Conservation (phyloP, 2,113 vertebrate species). For the Emydura subglobosa region DNA sequence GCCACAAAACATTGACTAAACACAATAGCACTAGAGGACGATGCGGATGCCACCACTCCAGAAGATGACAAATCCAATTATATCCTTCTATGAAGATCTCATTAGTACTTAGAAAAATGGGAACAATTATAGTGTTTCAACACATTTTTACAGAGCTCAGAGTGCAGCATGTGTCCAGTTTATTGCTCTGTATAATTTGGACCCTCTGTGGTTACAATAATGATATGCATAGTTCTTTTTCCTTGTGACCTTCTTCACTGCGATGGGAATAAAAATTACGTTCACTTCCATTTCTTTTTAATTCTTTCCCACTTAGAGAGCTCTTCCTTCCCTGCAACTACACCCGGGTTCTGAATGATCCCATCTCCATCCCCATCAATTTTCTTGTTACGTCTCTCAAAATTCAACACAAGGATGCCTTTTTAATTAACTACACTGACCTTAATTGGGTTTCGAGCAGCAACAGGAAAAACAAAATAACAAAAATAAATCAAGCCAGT, state of each 20-base stretch:
- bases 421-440: neutral
- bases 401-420: neutral
- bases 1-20: constrained; percentile 25
- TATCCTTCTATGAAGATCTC: neutral
- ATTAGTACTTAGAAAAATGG: constrained; percentile 27
- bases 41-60: neutral
- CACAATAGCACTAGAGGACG: neutral
- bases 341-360: neutral
- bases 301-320: neutral
- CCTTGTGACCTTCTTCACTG: neutral
- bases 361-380: neutral
- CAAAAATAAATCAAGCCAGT: neutral
- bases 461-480: neutral
- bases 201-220: neutral
- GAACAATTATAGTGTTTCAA: constrained; percentile 19
- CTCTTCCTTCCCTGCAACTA: neutral
- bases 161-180: neutral
- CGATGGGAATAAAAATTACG: neutral
- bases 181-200: constrained; percentile 12
- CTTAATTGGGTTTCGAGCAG: neutral
- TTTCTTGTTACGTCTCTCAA: neutral
- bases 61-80: constrained; percentile 26
- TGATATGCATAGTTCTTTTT: neutral
- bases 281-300: neutral
- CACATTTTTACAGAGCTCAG: neutral